A percentile compares a stretch with the other conserved stretches of the same genome.
Evolutionary conservation across 1,140 invertebrate species (phyloP).

Genomic region (Cataglyphis hispanica): DNA sequence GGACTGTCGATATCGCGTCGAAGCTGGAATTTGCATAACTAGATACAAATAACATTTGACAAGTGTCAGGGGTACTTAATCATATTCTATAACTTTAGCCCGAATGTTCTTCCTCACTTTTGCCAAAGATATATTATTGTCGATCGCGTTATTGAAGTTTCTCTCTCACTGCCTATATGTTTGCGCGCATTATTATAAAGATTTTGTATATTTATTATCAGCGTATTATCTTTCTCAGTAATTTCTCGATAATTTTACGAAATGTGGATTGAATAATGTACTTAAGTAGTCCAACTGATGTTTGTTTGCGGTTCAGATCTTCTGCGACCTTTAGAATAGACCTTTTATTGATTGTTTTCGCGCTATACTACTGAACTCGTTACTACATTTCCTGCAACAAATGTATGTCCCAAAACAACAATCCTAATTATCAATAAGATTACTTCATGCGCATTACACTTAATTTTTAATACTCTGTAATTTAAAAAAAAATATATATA

Average conservation of each 20-base stretch:
- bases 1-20: neutral
- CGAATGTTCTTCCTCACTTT: conserved; percentile 48
- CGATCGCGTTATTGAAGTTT: conserved; percentile 3
- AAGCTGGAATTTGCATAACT: neutral
- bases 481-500: neutral
- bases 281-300: conserved; percentile 11
- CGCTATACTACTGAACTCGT: conserved; percentile 25
- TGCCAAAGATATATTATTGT: conserved; percentile 42
- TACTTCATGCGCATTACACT: conserved; percentile 17
- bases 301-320: conserved; percentile 13
- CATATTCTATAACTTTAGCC: neutral
- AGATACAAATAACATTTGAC: neutral
- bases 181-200: conserved; percentile 18
- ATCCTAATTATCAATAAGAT: conserved; percentile 10
- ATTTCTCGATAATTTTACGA: neutral
- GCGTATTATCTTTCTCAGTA: conserved; percentile 7
- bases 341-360: conserved; percentile 2
- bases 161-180: conserved; percentile 8
- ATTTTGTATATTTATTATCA: conserved; percentile 41
- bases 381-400: neutral
- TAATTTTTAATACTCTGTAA: conserved; percentile 37
- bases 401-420: conserved; percentile 21
- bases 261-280: conserved; percentile 18
- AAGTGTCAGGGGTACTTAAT: neutral
- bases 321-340: conserved; percentile 11